A percentile compares a stretch with the other conserved stretches of the same genome.
Evolutionary conservation across 1,140 invertebrate genomes (phyloP).

Genomic region (Pseudomyrmex concolor): DNA sequence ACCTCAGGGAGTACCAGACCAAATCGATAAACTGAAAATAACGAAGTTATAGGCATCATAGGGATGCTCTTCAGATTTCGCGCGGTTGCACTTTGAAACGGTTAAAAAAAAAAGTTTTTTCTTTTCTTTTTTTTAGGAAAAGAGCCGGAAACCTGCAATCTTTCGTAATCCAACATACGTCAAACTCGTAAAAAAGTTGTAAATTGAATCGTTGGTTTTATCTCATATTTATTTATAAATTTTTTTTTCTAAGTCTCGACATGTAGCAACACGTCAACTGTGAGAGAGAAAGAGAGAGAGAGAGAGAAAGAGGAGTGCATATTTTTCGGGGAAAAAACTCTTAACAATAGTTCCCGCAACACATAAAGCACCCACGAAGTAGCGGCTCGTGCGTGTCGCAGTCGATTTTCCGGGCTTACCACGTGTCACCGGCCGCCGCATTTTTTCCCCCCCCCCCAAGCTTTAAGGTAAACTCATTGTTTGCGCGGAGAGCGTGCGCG

Average conservation of each 20-base stretch:
- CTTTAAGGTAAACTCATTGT: slow-evolving; percentile 72
- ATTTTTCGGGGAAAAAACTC: slow-evolving; percentile 3
- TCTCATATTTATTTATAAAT: not conserved
- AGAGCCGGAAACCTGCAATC: no score
- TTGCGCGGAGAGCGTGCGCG: slow-evolving; percentile 58
- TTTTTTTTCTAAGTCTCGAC: not conserved
- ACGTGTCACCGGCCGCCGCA: slow-evolving; percentile 65
- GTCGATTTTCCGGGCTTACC: slow-evolving; percentile 60
- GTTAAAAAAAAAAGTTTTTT: not conserved
- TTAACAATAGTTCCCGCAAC: slow-evolving; percentile 50
- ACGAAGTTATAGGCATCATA: slow-evolving; percentile 37
- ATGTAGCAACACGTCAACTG: not conserved
- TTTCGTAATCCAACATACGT: no score
- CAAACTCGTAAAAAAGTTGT: no score
- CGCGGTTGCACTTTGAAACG: not conserved
- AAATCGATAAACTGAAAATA: slow-evolving; percentile 70
- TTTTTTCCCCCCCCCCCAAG: slow-evolving; percentile 49
- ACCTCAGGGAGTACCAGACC: slow-evolving; percentile 64
- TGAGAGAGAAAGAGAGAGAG: no score
- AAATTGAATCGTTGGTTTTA: not conserved
- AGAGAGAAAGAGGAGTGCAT: slow-evolving; percentile 1
- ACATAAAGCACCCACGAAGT: slow-evolving; percentile 33
- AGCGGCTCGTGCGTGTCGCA: slow-evolving; percentile 43
- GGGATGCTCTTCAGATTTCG: slow-evolving; percentile 13
- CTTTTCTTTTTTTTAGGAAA: not conserved